Base-by-base conservation (phyloP, 1,140 invertebrate species). In the Drosophila burlai region DNA sequence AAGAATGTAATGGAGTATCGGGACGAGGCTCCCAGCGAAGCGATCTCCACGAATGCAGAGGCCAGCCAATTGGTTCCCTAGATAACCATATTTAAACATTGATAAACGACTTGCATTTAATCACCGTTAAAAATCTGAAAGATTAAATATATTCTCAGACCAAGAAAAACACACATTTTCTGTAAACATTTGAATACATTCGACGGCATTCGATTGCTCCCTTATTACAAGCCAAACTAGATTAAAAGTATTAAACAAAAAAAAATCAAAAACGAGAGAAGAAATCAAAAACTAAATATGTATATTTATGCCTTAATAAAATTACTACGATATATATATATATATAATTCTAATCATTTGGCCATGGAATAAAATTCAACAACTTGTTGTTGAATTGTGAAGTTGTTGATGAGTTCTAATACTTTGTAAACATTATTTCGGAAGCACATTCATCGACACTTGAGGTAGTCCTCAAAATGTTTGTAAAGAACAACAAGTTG, bases 211-310 rank as follows among this genome's bases (percentile, higher is more conserved):
- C 24, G 11, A 57, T 13, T 36, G 40, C 16, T 46, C 31, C 16
- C 31, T 46, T 4, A 21, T 54, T 69, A 29, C 40, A 73, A 73
- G 55, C 69, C 69, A 73, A 73, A 73, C 49, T 73, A 73, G 69
- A 31, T 60, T 73, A 73, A 73, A 69, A 73, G 69, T 73, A 60
- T 73, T 73, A 73, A 43, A n/a, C n/a, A n/a, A 21, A 34, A 10
- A 11, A 13, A 64, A 64, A 40, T 31, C 13, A 31, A 54, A 45
- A 61, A 31, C 15, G 3, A 11, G 31, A 50, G 13, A 24, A 40
- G 15, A 55, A 67, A 55, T 67, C 46, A 42, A 68, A 55, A 69
- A 67, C 21, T 8, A 46, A 45, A 24, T 46, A 46, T 42, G 38
- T 71, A 68, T 55, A 55, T 71, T 67, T 67, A 40, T 49, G 15